Evolutionary conservation across 2,113 vertebrate species (phyloP).

Genomic region (Orthonyx spaldingii): DNA sequence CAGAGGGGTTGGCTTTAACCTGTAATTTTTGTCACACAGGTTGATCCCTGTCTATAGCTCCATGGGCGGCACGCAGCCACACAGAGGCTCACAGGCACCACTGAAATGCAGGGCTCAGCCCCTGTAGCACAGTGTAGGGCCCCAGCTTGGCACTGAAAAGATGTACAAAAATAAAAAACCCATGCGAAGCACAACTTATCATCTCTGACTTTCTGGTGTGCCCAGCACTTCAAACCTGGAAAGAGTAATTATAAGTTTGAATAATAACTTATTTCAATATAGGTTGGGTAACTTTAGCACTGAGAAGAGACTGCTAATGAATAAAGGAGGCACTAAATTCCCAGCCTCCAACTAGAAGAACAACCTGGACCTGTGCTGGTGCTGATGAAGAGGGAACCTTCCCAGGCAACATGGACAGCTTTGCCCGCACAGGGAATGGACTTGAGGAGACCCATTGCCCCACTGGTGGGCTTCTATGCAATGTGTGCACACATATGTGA

Average conservation of each 20-base stretch:
- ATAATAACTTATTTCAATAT: neutral
- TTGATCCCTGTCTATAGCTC: neutral
- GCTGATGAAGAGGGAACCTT: rapidly evolving
- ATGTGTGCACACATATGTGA: neutral
- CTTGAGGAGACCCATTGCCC: neutral
- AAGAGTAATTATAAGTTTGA: neutral
- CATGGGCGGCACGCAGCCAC: rapidly evolving
- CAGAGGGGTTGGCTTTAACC: neutral
- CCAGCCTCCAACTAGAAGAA: neutral
- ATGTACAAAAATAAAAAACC: neutral
- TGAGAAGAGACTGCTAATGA: neutral
- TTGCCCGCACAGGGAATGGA: neutral
- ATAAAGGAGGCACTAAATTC: neutral
- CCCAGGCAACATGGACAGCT: rapidly evolving
- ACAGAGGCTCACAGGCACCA: neutral
- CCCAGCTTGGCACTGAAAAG: neutral
- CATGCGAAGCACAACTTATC: rapidly evolving
- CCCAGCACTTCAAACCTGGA: neutral
- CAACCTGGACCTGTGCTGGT: neutral
- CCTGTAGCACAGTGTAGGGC: rapidly evolving
- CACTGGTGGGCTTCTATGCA: neutral
- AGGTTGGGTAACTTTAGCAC: neutral
- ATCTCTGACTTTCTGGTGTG: neutral
- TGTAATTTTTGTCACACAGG: neutral
- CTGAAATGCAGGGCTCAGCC: neutral